These are phyloP conservation scores for Condylura cristata DNA, from an alignment of 2,113 vertebrate genomes.

Conservation along the genomic window DNA sequence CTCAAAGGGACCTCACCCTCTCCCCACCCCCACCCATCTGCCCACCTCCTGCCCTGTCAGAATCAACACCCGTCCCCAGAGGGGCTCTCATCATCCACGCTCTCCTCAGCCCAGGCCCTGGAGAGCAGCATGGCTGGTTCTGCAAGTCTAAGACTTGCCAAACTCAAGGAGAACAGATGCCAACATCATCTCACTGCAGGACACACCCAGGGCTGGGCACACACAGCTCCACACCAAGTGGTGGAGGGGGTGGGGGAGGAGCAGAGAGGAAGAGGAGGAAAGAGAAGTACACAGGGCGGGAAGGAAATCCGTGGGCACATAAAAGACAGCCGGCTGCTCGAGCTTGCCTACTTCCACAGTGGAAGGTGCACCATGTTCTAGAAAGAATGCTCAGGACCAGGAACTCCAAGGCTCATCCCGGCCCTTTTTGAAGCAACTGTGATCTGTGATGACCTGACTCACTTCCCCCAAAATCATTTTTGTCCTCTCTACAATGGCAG, in stretches of 20 bases:
- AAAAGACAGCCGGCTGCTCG: too few relatives aligned
- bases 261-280: not conserved
- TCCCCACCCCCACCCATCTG: not conserved
- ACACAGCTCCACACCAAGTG: not conserved
- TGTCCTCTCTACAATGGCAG: not conserved
- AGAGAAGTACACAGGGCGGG: too few relatives aligned
- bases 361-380: too few relatives aligned
- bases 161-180: not conserved
- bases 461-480: not conserved
- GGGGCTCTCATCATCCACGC: not conserved
- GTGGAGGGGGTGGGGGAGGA: not conserved
- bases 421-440: not conserved
- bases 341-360: too few relatives aligned
- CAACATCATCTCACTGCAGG: conserved; percentile 34
- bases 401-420: too few relatives aligned
- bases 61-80: not conserved
- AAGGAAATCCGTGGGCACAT: not conserved
- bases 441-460: not conserved
- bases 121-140: conserved; percentile 34
- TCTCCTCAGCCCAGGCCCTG: not conserved
- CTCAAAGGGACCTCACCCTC: not conserved
- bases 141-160: conserved; percentile 28
- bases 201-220: conserved; percentile 56
- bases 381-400: too few relatives aligned
- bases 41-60: not conserved